Base-by-base conservation (phyloP, 2,797 vertebrate genomes). In the Pseudopleuronectes americanus region DNA sequence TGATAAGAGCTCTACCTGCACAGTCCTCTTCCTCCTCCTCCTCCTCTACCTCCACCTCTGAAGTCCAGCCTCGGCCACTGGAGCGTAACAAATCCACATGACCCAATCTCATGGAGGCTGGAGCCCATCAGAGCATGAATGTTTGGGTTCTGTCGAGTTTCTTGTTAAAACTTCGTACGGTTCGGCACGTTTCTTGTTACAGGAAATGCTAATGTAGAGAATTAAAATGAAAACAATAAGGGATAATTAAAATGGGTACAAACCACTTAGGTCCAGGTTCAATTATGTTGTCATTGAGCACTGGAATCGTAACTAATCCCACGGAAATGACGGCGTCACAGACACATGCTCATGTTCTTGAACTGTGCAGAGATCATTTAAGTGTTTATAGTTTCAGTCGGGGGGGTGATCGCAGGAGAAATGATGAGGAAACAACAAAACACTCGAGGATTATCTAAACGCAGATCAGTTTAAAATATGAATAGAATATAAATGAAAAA, bases 31-130 rank as follows among this genome's bases (percentile, higher is more conserved):
- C 52, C 31, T 41, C 67, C 45, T 61, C 16, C 36, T 48, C 16
- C 57, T 31, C 24, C 62, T 79, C 65, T 4, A 49, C 65, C 71
- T 78, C 73, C 64, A 79, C 61, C 75, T 74, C 76, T 19, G 28
- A 79, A 72, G 63, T 79, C 63, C 61, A 78, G 71, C 54, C 58
- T 74, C 8, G n/a, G 58, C 64, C 57, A 57, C 75, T 56, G 74
- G 71, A 74, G 84, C 38, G 74, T 87, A 81, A 76, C 80, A 76
- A 79, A 80, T 79, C 70, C 79, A 77, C 82, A 74, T 79, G 60
- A 76, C 72, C 80, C 81, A 86, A 89, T 89, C 74, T 80, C 76
- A 71, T 61, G 67, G 47, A 60, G 57, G 59, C 68, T 64, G 74
- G 71, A 66, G 77, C 57, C 76, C 57, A 84, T 31, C 74, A 21